Evolutionary conservation across 1,140 invertebrate genomes (phyloP), one percentile per base, ranked within the genome.

Genomic region (Battus philenor): DNA sequence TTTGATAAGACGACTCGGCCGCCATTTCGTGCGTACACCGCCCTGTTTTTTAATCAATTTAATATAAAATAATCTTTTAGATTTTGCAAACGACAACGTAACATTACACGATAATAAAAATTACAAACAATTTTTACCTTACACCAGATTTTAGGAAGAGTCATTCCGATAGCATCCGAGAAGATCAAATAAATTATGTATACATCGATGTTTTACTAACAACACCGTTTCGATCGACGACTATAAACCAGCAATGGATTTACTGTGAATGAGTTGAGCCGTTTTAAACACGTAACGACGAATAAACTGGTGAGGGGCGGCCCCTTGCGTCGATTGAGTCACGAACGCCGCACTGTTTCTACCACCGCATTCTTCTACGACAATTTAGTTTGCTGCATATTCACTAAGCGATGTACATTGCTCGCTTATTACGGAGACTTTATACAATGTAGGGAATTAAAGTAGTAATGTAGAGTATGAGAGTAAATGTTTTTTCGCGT

Each of bases 311-410:
- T 57, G 54, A 58, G 48, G 55, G 53, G 55, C 56, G 63, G 66
- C 71, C 63, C 60, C 66, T 67, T 59, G 59, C 59, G 65, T 70
- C 65, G 63, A 71, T 71, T 75, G 71, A 75, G 60, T 75, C 70
- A 74, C 70, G 68, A 71, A 74, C 61, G 32, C 60, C 65, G 64
- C 64, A 68, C 55, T 47, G 53, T 52, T 15, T 27, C 27, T 44
- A 59, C 63, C 58, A 62, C 54, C 57, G 56, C 62, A 74, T 60
- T 64, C 50, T 54, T 54, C 54, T 39, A 53, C 50, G 54, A 68
- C 65, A 74, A 64, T 67, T 60, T 46, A 53, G 44, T 32, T 49
- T 34, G 49, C 50, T 11, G 44, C 34, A 17, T 49, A 51, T 45
- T 43, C 55, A 49, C 57, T 69, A 39, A 54, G 9, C 24, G 31